A percentile compares a stretch with the other conserved stretches of the same genome.
phyloP scores from a whole-genome alignment of 2,113 vertebrate species.

The Glareola pratincola region DNA sequence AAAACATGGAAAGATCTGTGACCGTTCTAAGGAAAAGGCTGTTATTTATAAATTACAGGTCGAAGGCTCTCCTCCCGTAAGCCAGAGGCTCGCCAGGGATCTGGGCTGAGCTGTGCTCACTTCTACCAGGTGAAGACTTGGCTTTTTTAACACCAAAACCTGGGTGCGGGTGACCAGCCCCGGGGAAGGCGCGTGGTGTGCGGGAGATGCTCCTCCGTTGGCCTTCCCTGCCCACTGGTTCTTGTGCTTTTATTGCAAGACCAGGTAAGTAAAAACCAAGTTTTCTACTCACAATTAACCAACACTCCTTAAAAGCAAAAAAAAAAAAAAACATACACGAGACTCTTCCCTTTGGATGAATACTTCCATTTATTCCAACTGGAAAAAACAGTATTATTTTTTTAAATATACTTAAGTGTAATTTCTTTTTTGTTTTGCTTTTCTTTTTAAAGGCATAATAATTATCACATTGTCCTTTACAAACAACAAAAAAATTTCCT shows the following conservation, averaged over 20 bases:
- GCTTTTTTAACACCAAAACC: slow-evolving; percentile 17
- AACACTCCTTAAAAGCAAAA: background rate
- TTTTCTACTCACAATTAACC: background rate
- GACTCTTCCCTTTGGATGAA: slow-evolving; percentile 57
- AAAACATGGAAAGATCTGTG: slow-evolving; percentile 43
- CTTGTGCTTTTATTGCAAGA: background rate
- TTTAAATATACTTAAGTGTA: slow-evolving; percentile 61
- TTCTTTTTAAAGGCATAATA: slow-evolving; percentile 59
- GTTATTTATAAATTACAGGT: background rate
- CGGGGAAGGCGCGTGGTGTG: background rate
- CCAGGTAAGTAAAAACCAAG: background rate
- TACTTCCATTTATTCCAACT: slow-evolving; percentile 59
- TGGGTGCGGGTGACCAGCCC: background rate
- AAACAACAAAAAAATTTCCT: slow-evolving; percentile 65
- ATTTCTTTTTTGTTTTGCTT: background rate
- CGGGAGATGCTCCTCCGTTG: background rate
- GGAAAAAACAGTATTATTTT: slow-evolving; percentile 31
- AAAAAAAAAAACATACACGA: slow-evolving; percentile 5
- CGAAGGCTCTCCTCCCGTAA: background rate
- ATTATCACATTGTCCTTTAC: slow-evolving; percentile 69
- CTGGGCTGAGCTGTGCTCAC: background rate
- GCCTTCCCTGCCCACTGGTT: background rate
- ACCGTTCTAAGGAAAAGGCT: slow-evolving; percentile 41
- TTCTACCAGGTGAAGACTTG: background rate
- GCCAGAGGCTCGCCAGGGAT: background rate